phyloP scores from a whole-genome alignment of 2,113 vertebrate species.

The Riparia riparia region DNA sequence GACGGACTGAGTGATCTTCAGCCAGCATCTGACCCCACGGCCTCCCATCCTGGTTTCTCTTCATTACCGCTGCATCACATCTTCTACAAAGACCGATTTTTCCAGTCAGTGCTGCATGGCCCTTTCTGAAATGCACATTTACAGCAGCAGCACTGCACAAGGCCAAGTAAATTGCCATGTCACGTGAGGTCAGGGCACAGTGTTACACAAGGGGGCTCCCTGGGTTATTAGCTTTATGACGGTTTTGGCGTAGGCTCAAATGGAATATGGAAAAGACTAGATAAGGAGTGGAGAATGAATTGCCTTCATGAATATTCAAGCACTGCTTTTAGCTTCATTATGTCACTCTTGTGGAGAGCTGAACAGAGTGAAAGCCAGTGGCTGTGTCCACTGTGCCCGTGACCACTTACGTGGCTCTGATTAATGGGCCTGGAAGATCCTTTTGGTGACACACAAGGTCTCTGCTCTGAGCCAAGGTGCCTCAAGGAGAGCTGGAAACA shows the following conservation, averaged over 20 bases:
- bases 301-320: not conserved
- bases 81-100: constrained; percentile 40
- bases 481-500: not conserved
- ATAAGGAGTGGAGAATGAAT: not conserved
- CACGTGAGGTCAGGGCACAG: not conserved
- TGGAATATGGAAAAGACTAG: not conserved
- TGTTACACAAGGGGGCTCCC: not conserved
- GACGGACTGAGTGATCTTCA: constrained; percentile 65
- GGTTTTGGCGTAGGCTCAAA: not conserved
- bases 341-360: not conserved
- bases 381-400: not conserved
- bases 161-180: not conserved
- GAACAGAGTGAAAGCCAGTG: not conserved
- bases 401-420: not conserved
- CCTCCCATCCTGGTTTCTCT: constrained; percentile 33
- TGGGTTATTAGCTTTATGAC: not conserved
- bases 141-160: constrained; percentile 36
- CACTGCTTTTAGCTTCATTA: not conserved
- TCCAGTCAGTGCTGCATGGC: constrained; percentile 6
- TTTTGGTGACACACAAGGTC: not conserved
- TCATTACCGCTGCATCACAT: constrained; percentile 6
- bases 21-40: constrained; percentile 56
- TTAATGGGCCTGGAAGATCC: not conserved
- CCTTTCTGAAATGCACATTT: constrained; percentile 54
- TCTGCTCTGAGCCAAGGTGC: not conserved